Evolutionary conservation across 1,140 invertebrate species (phyloP).

Genomic region (Pollicipes pollicipes): DNA sequence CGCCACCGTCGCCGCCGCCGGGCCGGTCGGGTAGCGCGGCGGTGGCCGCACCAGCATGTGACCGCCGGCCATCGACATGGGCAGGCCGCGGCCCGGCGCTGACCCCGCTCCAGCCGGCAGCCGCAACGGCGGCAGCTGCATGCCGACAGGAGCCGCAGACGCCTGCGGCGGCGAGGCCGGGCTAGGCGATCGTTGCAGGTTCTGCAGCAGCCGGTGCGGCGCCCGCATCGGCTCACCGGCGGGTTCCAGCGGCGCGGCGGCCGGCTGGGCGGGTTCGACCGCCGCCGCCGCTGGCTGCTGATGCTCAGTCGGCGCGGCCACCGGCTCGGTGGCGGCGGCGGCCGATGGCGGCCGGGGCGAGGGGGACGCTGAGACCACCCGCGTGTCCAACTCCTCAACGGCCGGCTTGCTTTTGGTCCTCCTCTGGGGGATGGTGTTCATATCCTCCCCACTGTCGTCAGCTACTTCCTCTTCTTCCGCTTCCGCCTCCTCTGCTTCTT

Average conservation of each 20-base stretch:
- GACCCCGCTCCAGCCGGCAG: not conserved
- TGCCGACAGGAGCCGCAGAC: not conserved
- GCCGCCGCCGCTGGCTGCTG: not conserved
- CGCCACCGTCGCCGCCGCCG: too few species aligned
- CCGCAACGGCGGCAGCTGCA: not conserved
- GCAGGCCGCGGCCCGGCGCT: not conserved
- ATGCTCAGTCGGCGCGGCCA: not conserved
- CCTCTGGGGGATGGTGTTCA: not conserved
- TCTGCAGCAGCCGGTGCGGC: too few species aligned
- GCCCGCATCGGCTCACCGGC: not conserved
- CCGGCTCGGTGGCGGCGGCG: too few species aligned
- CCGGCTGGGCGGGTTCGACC: not conserved
- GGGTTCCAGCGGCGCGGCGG: too few species aligned
- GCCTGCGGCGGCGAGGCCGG: not conserved
- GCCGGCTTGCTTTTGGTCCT: not conserved
- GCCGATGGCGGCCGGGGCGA: too few species aligned
- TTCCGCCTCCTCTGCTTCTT: slow-evolving; percentile 15
- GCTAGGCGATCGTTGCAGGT: not conserved
- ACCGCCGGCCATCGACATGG: not conserved
- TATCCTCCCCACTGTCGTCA: slow-evolving; percentile 2
- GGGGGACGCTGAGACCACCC: too few species aligned
- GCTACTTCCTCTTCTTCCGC: slow-evolving; percentile 16
- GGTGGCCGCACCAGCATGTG: not conserved
- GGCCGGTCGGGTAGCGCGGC: not conserved
- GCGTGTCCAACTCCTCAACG: too few species aligned